Conservation (phyloP, 2,797 vertebrate genomes). For the Loris lydekkerianus region DNA sequence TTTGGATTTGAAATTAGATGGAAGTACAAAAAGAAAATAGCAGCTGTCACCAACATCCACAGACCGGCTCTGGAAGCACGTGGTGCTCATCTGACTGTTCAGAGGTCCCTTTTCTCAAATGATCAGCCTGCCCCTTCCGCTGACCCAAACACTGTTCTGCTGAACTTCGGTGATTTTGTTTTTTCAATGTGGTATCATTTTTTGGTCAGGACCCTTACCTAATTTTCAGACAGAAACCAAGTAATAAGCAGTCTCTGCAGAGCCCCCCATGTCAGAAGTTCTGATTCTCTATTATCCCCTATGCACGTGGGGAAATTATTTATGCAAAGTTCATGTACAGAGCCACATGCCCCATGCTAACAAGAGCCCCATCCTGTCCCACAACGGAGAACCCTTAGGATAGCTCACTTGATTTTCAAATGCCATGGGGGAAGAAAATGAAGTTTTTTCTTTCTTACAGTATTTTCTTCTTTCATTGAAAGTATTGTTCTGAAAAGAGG, state of each 20-base stretch:
- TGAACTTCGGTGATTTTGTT: not conserved
- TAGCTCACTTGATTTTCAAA: conserved; percentile 68
- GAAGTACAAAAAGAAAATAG: not conserved
- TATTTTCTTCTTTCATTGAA: conserved; percentile 51
- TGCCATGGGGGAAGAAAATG: not conserved
- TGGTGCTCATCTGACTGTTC: not conserved
- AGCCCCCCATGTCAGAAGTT: conserved; percentile 65
- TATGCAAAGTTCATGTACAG: not conserved
- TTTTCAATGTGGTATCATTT: conserved; percentile 24
- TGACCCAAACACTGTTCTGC: not conserved
- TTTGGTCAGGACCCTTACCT: conserved; percentile 32
- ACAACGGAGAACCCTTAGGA: not conserved
- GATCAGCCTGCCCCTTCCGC: not conserved
- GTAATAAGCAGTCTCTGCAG: conserved; percentile 53
- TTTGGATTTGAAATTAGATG: not conserved
- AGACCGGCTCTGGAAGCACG: not conserved
- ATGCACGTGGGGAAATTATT: conserved; percentile 21
- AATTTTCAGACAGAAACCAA: conserved; percentile 62
- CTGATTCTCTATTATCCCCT: not conserved
- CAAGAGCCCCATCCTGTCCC: not conserved
- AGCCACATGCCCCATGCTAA: not conserved
- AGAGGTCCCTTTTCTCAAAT: not conserved
- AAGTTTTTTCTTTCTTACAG: not conserved
- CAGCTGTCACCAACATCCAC: not conserved
- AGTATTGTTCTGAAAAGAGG: conserved; percentile 3